Evolutionary conservation across 2,113 vertebrate species (phyloP), one percentile per base, ranked within the genome.

Genomic region (Orcinus orca): DNA sequence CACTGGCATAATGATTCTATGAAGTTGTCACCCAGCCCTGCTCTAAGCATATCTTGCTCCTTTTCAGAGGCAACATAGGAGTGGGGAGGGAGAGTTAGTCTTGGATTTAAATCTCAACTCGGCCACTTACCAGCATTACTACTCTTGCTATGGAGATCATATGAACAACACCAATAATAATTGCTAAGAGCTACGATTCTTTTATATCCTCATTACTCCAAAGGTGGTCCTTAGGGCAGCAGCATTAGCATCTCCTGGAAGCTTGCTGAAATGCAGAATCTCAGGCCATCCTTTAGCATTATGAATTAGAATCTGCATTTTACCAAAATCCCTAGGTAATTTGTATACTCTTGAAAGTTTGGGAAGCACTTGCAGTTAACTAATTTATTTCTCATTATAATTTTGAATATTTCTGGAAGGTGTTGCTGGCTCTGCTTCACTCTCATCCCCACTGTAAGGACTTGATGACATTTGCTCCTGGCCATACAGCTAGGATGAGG

Each of bases 401-500:
- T 68, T 44, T 20, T 47, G 23, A 60, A 44, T 23, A 20, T 23
- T 68, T 86, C 5, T 6, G 25, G 53, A 41, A 67, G 6, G 31
- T 38, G 18, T 44, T 29, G 8, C 33, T 18, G 6, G 10, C 18
- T 41, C 33, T 60, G 1, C 12, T 38, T 87, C 23, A 8, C 8
- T 20, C 23, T 79, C 6, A 80, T 6, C 5, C 2, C 4, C 5
- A 11, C 38, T 60, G 13, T 41, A 67, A 95, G 5, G 6, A 6
- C 47, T 9, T 23, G 38, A 41, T 38, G 23, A n/a, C 5, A 2
- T 50, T 67, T 63, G 7, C 10, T 73, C 31, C 55, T 10, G 8
- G 2, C 33, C 2, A 0, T 8, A 33, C 5, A 87, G 31, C 7
- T 18, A 13, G 50, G 33, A 20, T 14, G 33, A n/a, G 9, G 23